Percentiles rank a stretch among this genome's conserved stretches.
phyloP scores from a whole-genome alignment of 2,888 invertebrate species.

The Tinea trinotella region DNA sequence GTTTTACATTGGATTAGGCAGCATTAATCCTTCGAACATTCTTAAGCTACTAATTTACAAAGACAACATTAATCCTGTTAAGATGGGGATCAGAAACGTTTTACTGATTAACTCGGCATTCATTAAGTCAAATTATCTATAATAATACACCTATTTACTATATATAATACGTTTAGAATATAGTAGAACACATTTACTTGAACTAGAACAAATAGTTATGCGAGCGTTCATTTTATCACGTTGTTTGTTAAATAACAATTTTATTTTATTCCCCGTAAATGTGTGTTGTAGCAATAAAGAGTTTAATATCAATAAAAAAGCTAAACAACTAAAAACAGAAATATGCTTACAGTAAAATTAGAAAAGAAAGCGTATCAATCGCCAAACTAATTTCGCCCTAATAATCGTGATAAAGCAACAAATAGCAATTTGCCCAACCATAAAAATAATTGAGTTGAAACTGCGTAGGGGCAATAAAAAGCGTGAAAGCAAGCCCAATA shows the following conservation, averaged over 20 bases:
- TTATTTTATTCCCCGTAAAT: not conserved
- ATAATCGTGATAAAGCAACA: conserved; percentile 70
- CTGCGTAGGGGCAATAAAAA: conserved; percentile 70
- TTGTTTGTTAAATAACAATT: not conserved
- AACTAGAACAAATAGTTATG: not conserved
- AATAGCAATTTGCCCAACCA: conserved; percentile 68
- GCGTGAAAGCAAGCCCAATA: conserved; percentile 68
- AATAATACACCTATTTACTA: too few relatives aligned
- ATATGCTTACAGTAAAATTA: conserved; percentile 17
- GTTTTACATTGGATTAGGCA: not conserved
- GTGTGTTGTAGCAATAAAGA: not conserved
- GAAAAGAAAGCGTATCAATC: conserved; percentile 53
- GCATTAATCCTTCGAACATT: conserved; percentile 27
- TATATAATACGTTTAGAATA: too few relatives aligned
- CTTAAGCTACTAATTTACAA: conserved; percentile 39
- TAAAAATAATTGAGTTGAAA: conserved; percentile 73
- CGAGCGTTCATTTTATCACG: not conserved
- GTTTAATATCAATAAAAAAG: too few relatives aligned
- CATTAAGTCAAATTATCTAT: not conserved
- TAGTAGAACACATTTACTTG: too few relatives aligned
- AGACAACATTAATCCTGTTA: conserved; percentile 30
- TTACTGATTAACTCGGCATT: conserved; percentile 3
- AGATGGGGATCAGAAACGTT: not conserved
- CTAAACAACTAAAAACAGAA: conserved; percentile 28
- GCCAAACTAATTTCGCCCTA: conserved; percentile 60